These are phyloP conservation scores for Sitta carolinensis DNA, from an alignment of 2,797 vertebrate genomes.

Conservation along the genomic window DNA sequence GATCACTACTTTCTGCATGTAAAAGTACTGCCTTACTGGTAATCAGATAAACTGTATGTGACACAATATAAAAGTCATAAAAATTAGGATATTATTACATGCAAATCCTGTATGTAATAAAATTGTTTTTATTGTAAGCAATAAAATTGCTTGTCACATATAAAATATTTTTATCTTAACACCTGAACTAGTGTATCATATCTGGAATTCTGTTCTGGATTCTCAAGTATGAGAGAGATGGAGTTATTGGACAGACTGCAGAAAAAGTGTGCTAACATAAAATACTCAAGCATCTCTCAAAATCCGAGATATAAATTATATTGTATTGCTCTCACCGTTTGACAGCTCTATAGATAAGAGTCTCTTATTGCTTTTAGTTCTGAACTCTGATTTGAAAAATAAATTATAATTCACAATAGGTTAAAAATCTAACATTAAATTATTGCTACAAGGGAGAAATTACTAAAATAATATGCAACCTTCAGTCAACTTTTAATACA, in stretches of 20 bases:
- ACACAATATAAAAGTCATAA: background rate
- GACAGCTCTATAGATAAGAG: background rate
- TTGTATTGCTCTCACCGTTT: background rate
- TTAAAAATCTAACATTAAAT: background rate
- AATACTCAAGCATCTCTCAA: background rate
- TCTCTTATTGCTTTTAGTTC: background rate
- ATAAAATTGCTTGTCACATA: background rate
- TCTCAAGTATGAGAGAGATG: background rate
- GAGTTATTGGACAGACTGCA: background rate
- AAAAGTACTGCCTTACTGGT: background rate
- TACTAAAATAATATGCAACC: background rate
- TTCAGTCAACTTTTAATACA: background rate
- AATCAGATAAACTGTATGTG: background rate
- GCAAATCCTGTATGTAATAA: background rate
- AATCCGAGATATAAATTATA: background rate
- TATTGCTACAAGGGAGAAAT: background rate
- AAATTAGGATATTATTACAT: background rate
- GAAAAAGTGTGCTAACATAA: fast-evolving
- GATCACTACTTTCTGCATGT: background rate
- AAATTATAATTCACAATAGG: background rate
- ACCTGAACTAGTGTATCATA: background rate
- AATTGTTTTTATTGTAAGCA: background rate
- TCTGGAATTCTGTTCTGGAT: background rate
- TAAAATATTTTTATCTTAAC: background rate
- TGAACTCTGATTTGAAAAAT: background rate